Evolutionary conservation across 2,797 vertebrate species (phyloP).

Genomic region (Huso huso): DNA sequence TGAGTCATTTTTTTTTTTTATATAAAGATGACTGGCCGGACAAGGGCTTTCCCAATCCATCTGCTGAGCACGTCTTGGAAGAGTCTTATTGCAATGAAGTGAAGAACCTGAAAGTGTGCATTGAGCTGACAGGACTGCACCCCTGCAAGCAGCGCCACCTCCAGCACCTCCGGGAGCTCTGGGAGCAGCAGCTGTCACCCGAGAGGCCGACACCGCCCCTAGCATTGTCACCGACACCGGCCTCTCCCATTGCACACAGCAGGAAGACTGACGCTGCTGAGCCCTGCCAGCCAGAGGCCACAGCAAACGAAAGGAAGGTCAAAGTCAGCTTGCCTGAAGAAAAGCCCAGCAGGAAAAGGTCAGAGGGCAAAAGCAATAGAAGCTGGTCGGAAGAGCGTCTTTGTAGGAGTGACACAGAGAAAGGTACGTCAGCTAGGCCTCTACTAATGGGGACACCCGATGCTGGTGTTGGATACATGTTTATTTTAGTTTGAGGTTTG

Average conservation of each 20-base stretch:
- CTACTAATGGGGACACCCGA: not conserved
- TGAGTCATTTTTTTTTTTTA: too few species aligned
- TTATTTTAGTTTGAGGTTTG: not conserved
- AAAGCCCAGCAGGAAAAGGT: conserved; percentile 69
- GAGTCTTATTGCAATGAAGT: conserved; percentile 77
- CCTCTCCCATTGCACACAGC: conserved; percentile 49
- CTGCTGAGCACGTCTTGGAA: conserved; percentile 65
- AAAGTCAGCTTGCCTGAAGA: conserved; percentile 69
- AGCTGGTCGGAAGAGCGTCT: conserved; percentile 81
- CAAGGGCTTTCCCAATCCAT: conserved; percentile 67
- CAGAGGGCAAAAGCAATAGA: conserved; percentile 78
- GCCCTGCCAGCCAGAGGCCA: conserved; percentile 55
- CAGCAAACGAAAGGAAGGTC: conserved; percentile 56
- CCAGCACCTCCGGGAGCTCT: conserved; percentile 76
- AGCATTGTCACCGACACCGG: conserved; percentile 9
- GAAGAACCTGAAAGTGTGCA: conserved; percentile 95
- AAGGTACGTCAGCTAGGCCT: conserved; percentile 59
- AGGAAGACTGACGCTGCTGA: conserved; percentile 64
- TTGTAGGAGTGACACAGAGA: conserved; percentile 59
- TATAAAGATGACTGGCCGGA: conserved; percentile 70
- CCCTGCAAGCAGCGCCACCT: conserved; percentile 83
- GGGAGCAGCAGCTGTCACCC: conserved; percentile 70
- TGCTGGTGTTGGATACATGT: too few species aligned
- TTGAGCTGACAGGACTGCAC: conserved; percentile 93
- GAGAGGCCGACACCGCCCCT: conserved; percentile 39